These are phyloP conservation scores for Hemibagrus guttatus DNA, from an alignment of 2,797 vertebrate genomes.

Conservation along the genomic window DNA sequence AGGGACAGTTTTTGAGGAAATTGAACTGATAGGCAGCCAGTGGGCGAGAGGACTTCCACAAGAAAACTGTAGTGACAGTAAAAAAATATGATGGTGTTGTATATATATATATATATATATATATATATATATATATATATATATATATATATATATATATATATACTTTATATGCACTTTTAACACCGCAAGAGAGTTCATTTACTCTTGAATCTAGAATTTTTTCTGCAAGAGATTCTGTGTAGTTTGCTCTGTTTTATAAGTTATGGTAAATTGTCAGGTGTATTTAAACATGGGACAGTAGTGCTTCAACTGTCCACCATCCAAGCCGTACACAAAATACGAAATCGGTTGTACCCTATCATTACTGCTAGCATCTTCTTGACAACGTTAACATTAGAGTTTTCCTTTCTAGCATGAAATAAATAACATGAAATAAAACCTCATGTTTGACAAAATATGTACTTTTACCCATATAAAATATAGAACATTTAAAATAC, in stretches of 20 bases:
- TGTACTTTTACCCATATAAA: neutral
- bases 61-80: slow-evolving; percentile 5
- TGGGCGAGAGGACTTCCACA: slow-evolving; percentile 19
- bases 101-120: neutral
- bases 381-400: neutral
- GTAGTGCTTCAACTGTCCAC: neutral
- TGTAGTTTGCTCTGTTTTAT: neutral
- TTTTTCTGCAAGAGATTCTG: no score
- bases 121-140: no score
- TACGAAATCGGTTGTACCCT: neutral
- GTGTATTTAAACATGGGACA: neutral
- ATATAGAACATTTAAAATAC: neutral
- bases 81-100: neutral
- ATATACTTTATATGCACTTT: neutral
- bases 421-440: no score
- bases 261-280: neutral
- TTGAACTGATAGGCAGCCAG: slow-evolving; percentile 28
- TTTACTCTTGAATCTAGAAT: neutral
- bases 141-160: neutral
- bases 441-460: neutral
- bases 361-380: neutral
- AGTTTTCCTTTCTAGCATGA: neutral
- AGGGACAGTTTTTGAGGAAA: slow-evolving; percentile 28
- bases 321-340: neutral
- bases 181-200: neutral